Base-by-base conservation (phyloP, 2,797 vertebrate genomes). In the Philypnodon macrostomus region DNA sequence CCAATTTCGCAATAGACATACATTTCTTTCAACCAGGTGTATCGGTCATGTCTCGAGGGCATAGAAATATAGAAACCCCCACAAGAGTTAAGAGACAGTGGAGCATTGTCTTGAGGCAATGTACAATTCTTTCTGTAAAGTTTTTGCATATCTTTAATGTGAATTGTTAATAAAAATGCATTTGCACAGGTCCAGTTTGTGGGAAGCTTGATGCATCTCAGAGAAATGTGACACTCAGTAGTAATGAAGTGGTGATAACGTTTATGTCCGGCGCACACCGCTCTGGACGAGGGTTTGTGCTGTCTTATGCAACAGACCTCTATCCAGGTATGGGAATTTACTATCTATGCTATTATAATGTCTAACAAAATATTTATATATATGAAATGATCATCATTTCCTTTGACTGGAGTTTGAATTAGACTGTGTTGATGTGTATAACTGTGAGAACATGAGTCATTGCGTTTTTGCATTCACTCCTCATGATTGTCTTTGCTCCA, bases 211-310 rank as follows among this genome's bases (percentile, higher is more conserved):
- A 64, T 46, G 53, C 70, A 3, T 15, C 73, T 2, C 18, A 73
- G 55, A 81, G 47, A 5, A 89, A 87, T 37, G 52, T 94, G 72
- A 75, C 80, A 19, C 51, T 92, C 3, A 80, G 76, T 62, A 88
- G 85, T 75, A 90, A 85, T 45, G 59, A 88, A 17, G 73, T 89
- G 58, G 92, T 75, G 0, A 24, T 94, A 67, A 84, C 66, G n/a
- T 94, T 93, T 84, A 84, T 65, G 70, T 91, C 91, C 2, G 86
- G 83, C 9, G 81, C 77, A 7, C 93, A 95, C 64, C 92, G 63
- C 51, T 94, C 92, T 0, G 93, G 93, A 33, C 86, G 93, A 31
- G 93, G 93, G 5, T 91, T 95, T 67, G 78, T 94, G 3, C 78
- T 95, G 23, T 93, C 92, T 26, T 95, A 94, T 0, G 77, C 91